A percentile compares a stretch with the other conserved stretches of the same genome.
Conservation (phyloP, 1,140 invertebrate species). For the Lepidurus arcticus region DNA sequence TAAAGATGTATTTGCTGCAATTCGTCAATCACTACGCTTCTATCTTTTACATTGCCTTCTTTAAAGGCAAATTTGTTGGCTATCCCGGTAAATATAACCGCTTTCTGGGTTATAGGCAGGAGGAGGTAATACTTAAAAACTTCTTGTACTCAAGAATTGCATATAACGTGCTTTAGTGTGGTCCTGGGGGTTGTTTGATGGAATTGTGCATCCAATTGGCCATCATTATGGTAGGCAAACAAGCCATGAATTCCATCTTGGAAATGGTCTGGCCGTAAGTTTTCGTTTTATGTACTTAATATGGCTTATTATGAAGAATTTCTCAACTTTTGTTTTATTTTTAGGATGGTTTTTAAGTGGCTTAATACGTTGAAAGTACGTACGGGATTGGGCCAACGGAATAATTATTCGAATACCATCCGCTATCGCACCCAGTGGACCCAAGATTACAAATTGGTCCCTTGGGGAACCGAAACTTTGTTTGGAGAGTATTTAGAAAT, state of each 20-base stretch:
- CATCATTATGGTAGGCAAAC: constrained; percentile 65
- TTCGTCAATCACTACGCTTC: constrained; percentile 99
- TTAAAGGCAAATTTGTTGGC: constrained; percentile 90
- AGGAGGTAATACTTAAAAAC: constrained; percentile 58
- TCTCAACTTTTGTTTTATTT: constrained; percentile 26
- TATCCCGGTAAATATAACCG: constrained; percentile 71
- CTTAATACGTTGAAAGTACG: constrained; percentile 60
- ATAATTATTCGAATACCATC: constrained; percentile 36
- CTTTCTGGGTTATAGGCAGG: constrained; percentile 70
- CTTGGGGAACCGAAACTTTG: constrained; percentile 81
- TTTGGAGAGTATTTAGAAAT: constrained; percentile 69
- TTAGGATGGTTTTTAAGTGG: constrained; percentile 60
- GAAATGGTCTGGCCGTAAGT: constrained; percentile 57
- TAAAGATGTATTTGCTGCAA: constrained; percentile 96
- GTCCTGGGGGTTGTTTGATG: constrained; percentile 58
- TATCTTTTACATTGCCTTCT: constrained; percentile 97
- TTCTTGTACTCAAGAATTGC: constrained; percentile 24
- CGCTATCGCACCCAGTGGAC: constrained; percentile 64
- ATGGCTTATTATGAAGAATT: not conserved
- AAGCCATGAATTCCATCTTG: constrained; percentile 57
- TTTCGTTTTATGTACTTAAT: not conserved
- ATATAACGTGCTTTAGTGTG: constrained; percentile 47
- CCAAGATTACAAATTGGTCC: constrained; percentile 81
- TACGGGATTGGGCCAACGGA: constrained; percentile 44
- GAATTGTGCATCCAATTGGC: constrained; percentile 61